Base-by-base conservation (phyloP, 1,140 invertebrate species). In the Cherax quadricarinatus region DNA sequence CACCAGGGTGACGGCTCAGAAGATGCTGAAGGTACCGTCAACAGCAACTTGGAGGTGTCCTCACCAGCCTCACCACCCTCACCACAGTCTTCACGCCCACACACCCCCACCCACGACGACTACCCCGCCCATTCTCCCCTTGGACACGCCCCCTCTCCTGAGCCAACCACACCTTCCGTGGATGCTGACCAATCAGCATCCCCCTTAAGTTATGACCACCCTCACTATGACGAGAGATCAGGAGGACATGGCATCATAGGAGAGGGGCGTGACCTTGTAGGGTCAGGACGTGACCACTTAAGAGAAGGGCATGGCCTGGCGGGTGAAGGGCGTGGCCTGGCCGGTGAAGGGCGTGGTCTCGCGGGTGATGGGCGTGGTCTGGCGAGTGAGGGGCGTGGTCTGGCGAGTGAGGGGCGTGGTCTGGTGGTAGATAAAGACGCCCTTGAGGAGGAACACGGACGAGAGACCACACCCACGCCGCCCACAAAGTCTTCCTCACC, bases 51-150 rank as follows among this genome's bases (percentile, higher is more conserved):
- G 30, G 79, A 89, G 18, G 88, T 90, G 5, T 14, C 88, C 24
- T 83, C 88, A 5, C 88, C 81, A 0, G 49, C 62, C 41, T 83
- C 88, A 12, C 70, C 88, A 0, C 51, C 21, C 81, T 73, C 81
- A 60, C 60, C 81, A 18, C 88, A 24, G n/a, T 73, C 88, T 18
- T 83, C 62, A 30, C 88, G 80, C 88, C 81, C 88, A 30, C 88
- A 89, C 62, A 83, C 88, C 3, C 88, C 88, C 41, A 83, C 80
- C 66, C 88, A 90, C 51, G 70, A 81, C 49, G 79, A 89, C 24
- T 73, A 89, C 88, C 41, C 57, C 78, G 87, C 87, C 88, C 88
- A 89, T 49, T 66, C 88, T 24, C 87, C 85, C 73, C 73, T 88
- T 16, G 51, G 73, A 7, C 86, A 87, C 70, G 24, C 53, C 10